Evolutionary conservation across 2,888 invertebrate species (phyloP).

Genomic region (Coenonympha glycerion): DNA sequence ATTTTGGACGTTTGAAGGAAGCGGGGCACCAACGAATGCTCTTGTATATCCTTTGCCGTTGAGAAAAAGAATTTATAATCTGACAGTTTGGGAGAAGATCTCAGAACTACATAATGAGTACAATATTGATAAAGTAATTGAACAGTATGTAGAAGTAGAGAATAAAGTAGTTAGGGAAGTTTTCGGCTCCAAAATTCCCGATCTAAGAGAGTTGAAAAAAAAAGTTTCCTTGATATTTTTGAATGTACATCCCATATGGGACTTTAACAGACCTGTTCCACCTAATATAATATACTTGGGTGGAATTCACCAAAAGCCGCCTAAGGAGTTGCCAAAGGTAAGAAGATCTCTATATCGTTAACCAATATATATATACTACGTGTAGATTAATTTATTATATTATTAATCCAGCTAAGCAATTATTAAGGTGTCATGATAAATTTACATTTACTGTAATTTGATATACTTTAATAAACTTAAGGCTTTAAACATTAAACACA

Average conservation of each 20-base stretch:
- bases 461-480: too few species aligned
- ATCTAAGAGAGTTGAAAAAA: conserved; percentile 29
- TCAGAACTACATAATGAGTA: conserved; percentile 23
- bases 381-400: too few species aligned
- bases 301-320: conserved; percentile 33
- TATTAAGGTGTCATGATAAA: too few species aligned
- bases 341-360: background rate
- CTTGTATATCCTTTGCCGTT: conserved; percentile 31
- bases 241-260: conserved; percentile 37
- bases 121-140: background rate
- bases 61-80: conserved; percentile 27
- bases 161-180: conserved; percentile 25
- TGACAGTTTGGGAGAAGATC: conserved; percentile 32
- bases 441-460: background rate
- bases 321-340: conserved; percentile 46
- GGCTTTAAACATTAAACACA: too few species aligned
- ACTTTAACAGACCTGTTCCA: conserved; percentile 36
- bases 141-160: conserved; percentile 18
- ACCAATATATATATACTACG: background rate
- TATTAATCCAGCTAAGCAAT: too few species aligned
- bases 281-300: conserved; percentile 37
- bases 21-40: conserved; percentile 38
- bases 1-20: conserved; percentile 26
- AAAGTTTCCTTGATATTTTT: conserved; percentile 42
- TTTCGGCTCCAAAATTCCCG: conserved; percentile 29